Conservation (phyloP, 2,888 invertebrate genomes). For the Elmis aenea region DNA sequence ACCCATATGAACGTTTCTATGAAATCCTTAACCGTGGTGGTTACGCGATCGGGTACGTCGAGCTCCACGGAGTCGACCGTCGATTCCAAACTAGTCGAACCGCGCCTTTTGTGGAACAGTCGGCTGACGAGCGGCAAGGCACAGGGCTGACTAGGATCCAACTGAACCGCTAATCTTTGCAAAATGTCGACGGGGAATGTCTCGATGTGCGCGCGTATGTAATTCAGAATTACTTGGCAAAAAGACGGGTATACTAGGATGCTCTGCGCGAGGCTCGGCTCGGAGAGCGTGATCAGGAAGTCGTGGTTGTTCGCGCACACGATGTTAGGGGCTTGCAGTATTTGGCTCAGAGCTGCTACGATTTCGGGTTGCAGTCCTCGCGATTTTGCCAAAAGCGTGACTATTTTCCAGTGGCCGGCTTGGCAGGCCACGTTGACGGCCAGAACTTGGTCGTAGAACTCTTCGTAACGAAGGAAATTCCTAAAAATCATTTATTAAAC, state of each 20-base stretch:
- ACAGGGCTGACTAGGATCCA: constrained; percentile 59
- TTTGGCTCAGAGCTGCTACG: constrained; percentile 52
- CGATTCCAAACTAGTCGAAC: constrained; percentile 49
- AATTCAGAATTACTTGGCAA: constrained; percentile 38
- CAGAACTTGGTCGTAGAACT: constrained; percentile 59
- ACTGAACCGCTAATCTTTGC: constrained; percentile 51
- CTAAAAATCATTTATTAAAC: constrained; percentile 35
- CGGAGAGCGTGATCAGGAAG: constrained; percentile 41
- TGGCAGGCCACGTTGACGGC: constrained; percentile 61
- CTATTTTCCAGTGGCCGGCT: constrained; percentile 57
- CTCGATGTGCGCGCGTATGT: constrained; percentile 36
- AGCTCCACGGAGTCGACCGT: constrained; percentile 49
- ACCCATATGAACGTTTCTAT: constrained; percentile 51
- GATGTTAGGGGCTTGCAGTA: constrained; percentile 41
- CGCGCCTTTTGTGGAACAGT: constrained; percentile 38
- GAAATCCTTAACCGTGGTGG: constrained; percentile 44
- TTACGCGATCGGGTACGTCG: constrained; percentile 35
- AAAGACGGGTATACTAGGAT: constrained; percentile 38
- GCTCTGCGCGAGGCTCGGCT: constrained; percentile 42
- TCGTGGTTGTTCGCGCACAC: constrained; percentile 35
- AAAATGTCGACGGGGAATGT: constrained; percentile 37
- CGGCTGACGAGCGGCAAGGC: constrained; percentile 46
- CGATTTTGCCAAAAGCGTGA: constrained; percentile 47
- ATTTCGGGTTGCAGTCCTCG: constrained; percentile 56
- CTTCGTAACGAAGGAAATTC: constrained; percentile 56